Base-by-base conservation (phyloP, 2,113 vertebrate species). In the Corythaeola cristata region DNA sequence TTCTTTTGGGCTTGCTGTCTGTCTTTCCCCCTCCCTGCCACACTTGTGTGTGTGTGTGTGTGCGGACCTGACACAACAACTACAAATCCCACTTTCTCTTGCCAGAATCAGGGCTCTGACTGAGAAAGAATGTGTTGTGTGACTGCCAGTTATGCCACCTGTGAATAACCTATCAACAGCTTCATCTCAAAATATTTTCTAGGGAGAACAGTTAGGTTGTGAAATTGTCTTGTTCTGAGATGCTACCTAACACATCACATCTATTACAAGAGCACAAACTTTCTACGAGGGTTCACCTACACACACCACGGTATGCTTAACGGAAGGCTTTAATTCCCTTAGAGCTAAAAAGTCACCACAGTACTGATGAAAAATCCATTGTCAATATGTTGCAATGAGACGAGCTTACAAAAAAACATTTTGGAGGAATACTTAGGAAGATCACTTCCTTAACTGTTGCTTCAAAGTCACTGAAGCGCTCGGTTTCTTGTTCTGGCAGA, bases 171-270 rank as follows among this genome's bases (percentile, higher is more conserved):
- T 93, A 95, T 81, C 53, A 90, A 91, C 59, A 96, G 37, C 33
- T 96, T 92, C 26, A 94, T 74, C 82, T 91, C 68, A 45, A 97
- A 92, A 52, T 80, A 74, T 72, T 93, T 97, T 73, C 77, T 44
- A 80, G 32, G 52, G 44, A 95, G 73, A 96, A 60, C n/a, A 75
- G 79, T 87, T n/a, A 64, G 33, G n/a, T 14, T 89, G 45, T 93
- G 56, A 97, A 96, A 97, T 66, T 62, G 56, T 45, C 91, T 88
- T 85, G 45, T 82, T 97, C 41, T 53, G 74, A 96, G 66, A 92
- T 35, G 50, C 23, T 60, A 76, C 63, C 47, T 88, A 85, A 87
- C 74, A 69, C 13, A 89, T 21, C 50, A 33, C 53, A 90, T 52
- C 58, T 92, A 78, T 49, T 85, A 91, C 15, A 73, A 26, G 30